Evolutionary conservation across 2,888 invertebrate genomes (phyloP).

Genomic region (Epinotia bilunana): DNA sequence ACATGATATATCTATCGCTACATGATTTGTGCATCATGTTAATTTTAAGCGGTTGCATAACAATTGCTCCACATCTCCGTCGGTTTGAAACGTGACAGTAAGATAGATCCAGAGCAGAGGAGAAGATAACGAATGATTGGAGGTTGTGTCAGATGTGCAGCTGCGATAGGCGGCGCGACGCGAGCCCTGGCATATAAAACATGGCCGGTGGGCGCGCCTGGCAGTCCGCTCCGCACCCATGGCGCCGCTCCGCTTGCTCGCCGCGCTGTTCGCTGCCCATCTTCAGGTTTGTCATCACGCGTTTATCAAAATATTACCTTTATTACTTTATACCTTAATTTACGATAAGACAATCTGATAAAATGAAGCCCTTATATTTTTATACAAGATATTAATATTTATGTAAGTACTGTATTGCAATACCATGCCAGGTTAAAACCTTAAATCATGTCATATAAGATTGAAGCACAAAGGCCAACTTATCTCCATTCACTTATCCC

Average conservation of each 20-base stretch:
- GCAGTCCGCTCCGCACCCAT: conserved; percentile 18
- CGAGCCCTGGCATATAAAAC: conserved; percentile 19
- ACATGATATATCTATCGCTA: background rate
- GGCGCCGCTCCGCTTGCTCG: conserved; percentile 20
- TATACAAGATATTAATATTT: no score
- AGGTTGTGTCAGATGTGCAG: conserved; percentile 30
- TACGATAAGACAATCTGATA: background rate
- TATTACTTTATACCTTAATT: no score
- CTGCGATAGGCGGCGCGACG: conserved; percentile 19
- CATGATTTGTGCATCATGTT: conserved; percentile 19
- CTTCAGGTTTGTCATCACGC: conserved; percentile 19
- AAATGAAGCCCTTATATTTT: no score
- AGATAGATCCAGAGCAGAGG: conserved; percentile 22
- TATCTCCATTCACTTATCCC: no score
- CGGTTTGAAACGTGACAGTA: conserved; percentile 28
- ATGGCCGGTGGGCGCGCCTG: background rate
- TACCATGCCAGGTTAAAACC: no score
- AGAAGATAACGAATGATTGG: conserved; percentile 20
- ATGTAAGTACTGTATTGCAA: no score
- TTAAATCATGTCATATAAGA: no score
- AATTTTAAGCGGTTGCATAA: conserved; percentile 29
- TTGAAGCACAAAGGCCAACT: no score
- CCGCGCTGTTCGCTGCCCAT: conserved; percentile 7
- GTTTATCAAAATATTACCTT: background rate
- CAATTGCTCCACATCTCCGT: conserved; percentile 4